A percentile compares a stretch with the other conserved stretches of the same genome.
Conservation (phyloP, 2,888 invertebrate species). For the Aphidoletes aphidimyza region DNA sequence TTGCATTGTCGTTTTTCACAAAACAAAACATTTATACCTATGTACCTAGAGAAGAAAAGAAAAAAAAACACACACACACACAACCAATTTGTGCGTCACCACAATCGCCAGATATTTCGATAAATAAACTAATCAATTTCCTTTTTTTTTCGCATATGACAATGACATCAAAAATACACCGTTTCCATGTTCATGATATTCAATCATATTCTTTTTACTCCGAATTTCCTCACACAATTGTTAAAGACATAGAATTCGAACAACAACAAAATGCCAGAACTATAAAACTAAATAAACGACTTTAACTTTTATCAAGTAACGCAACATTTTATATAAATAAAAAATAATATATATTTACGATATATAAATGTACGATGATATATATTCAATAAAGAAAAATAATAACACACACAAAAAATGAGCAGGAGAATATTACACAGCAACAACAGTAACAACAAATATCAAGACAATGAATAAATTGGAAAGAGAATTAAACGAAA, state of each 20-base stretch:
- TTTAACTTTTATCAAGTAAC: conserved; percentile 21
- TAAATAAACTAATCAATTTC: not conserved
- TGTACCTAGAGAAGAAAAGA: too few species aligned
- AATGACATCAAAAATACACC: conserved; percentile 4
- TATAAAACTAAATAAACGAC: not conserved
- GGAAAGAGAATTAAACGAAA: too few species aligned
- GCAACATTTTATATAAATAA: conserved; percentile 47
- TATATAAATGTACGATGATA: conserved; percentile 39
- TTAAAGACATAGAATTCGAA: not conserved
- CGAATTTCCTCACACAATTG: conserved; percentile 40
- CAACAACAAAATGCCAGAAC: not conserved
- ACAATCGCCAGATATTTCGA: not conserved
- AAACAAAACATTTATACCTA: too few species aligned
- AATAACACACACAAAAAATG: too few species aligned
- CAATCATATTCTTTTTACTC: conserved; percentile 38
- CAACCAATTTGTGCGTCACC: not conserved
- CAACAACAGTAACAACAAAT: not conserved
- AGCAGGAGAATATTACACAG: too few species aligned
- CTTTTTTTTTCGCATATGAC: not conserved
- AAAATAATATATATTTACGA: conserved; percentile 37
- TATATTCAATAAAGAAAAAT: not conserved
- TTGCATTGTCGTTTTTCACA: too few species aligned
- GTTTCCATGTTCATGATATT: conserved; percentile 20
- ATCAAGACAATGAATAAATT: conserved; percentile 31
- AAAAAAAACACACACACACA: too few species aligned